phyloP scores from a whole-genome alignment of 2,888 invertebrate species.

The Anticlea derivata region DNA sequence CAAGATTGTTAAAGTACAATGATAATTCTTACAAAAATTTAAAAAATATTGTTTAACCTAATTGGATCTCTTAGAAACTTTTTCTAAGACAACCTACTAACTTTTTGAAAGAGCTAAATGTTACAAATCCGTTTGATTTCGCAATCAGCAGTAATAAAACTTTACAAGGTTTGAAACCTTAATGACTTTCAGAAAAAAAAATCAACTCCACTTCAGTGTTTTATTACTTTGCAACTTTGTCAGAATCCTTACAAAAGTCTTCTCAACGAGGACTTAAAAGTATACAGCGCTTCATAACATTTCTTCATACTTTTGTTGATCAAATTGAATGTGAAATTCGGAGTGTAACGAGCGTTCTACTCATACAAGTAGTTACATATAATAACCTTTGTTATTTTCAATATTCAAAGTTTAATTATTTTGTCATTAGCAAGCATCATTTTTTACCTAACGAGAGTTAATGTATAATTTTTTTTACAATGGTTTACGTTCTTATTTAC shows the following conservation, averaged over 20 bases:
- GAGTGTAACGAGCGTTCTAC: background rate
- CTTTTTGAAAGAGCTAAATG: background rate
- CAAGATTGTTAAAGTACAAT: no score
- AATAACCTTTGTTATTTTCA: background rate
- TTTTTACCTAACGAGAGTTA: no score
- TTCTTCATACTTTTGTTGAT: constrained; percentile 13
- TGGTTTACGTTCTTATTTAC: no score
- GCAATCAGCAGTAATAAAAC: constrained; percentile 19
- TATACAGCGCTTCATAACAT: constrained; percentile 11
- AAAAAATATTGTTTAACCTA: no score
- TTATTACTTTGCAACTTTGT: constrained; percentile 33
- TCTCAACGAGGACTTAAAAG: constrained; percentile 17
- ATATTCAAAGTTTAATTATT: background rate
- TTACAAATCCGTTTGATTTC: constrained; percentile 10
- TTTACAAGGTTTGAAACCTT: constrained; percentile 23
- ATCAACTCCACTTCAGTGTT: constrained; percentile 27
- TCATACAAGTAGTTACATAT: background rate
- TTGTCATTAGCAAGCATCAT: no score
- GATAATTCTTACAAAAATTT: no score
- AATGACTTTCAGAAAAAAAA: constrained; percentile 27
- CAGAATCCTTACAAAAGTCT: constrained; percentile 23
- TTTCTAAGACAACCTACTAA: no score
- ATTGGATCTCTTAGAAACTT: background rate
- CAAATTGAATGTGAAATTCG: constrained; percentile 1
- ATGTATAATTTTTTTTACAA: no score